Evolutionary conservation across 2,888 invertebrate genomes (phyloP).

Genomic region (Machimus atricapillus): DNA sequence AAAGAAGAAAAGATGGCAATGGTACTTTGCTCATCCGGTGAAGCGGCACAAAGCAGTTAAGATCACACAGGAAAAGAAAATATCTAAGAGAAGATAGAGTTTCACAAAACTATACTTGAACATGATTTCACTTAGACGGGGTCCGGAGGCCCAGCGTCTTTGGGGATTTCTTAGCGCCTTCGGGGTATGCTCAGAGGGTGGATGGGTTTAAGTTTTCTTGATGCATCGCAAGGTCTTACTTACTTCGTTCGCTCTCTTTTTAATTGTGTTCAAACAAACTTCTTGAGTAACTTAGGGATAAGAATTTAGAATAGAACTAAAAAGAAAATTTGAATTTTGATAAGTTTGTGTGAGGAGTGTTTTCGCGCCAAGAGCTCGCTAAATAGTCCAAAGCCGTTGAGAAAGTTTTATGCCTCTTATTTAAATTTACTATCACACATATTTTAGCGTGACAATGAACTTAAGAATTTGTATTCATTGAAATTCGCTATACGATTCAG

Average conservation of each 20-base stretch:
- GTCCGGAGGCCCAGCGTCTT: neutral
- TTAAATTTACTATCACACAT: neutral
- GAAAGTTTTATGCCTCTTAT: neutral
- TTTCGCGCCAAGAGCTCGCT: neutral
- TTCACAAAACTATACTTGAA: constrained; percentile 13
- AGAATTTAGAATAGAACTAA: neutral
- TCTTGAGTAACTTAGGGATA: neutral
- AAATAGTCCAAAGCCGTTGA: neutral
- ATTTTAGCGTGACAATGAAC: neutral
- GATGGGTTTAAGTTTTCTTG: neutral
- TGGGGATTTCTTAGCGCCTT: neutral
- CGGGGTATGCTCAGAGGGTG: neutral
- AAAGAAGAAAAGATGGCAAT: neutral
- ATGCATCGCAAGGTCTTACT: neutral
- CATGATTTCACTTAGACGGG: neutral
- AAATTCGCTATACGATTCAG: neutral
- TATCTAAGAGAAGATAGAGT: neutral
- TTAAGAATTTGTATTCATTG: neutral
- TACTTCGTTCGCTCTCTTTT: neutral
- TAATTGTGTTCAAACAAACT: neutral
- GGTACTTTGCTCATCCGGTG: neutral
- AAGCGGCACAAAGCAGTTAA: neutral
- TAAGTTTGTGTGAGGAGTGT: neutral
- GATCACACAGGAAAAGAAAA: constrained; percentile 12
- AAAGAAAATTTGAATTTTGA: neutral